Evolutionary conservation across 2,888 invertebrate genomes (phyloP), one percentile per base, ranked within the genome.

Genomic region (Parapristionchus giblindavisi): DNA sequence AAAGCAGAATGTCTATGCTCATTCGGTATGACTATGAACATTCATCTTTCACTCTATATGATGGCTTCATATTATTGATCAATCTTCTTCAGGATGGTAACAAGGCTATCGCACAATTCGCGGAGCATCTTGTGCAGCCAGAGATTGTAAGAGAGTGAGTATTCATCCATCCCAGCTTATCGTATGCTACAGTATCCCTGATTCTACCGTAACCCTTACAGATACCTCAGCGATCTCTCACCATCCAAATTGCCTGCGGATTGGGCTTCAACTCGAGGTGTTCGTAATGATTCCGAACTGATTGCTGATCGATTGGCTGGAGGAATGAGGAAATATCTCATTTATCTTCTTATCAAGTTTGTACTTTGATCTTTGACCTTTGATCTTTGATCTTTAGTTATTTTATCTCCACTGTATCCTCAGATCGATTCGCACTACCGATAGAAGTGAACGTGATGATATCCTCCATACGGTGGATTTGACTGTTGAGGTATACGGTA

Each of bases 131-230:
- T n/a, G 29, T 51, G 5, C 27, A 43, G 2, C 52, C 68, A 1
- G 68, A 68, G 24, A 68, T 52, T 17, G 68, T 68, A 4, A 36
- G 51, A 51, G 68, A 68, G 68, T 68, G 1, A 34, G 68, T 63
- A 40, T 63, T 63, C 24, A 29, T 63, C 24, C 4, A 40, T n/a
- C 6, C 54, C 17, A 14, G 24, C n/a, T 54, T 8, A 43, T 43
- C 8, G 43, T 14, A 8, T 14, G 5, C 54, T 54, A 54, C 54
- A 17, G 17, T 54, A 54, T 21, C 54, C 54, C 54, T 54, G n/a
- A 54, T 54, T n/a, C 54, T 24, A n/a, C 54, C 24, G n/a, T n/a
- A n/a, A n/a, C 24, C 56, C 8, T n/a, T 54, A 6, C 48, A 68
- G 68, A n/a, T 68, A 52, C 24, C 52, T 68, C n/a, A 11, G 5